These are phyloP conservation scores for Drosophila sechellia DNA, from an alignment of 1,140 invertebrate species.

Conservation along the genomic window DNA sequence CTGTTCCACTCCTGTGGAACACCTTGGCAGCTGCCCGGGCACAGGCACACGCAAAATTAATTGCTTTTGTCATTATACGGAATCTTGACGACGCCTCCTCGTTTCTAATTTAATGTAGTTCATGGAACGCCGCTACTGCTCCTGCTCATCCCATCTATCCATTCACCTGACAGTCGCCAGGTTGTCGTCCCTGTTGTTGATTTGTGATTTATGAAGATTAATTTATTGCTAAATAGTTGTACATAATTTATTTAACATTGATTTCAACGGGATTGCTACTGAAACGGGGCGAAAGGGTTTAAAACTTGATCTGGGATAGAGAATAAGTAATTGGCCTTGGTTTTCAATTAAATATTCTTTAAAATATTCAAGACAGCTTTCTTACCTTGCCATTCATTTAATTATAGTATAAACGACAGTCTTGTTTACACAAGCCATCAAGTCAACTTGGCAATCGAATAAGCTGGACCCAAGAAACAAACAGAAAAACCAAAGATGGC, in stretches of 20 bases:
- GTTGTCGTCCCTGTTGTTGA: constrained; percentile 69
- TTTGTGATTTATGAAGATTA: constrained; percentile 84
- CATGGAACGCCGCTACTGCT: constrained; percentile 39
- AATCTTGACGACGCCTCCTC: constrained; percentile 81
- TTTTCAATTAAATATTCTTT: background rate
- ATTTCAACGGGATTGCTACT: constrained; percentile 65
- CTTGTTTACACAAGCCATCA: constrained; percentile 29
- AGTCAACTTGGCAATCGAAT: constrained; percentile 23
- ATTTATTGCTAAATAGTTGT: constrained; percentile 83
- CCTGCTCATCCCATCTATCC: background rate
- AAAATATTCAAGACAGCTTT: background rate
- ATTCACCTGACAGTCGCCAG: constrained; percentile 12
- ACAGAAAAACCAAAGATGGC: constrained; percentile 21
- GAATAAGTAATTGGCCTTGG: constrained; percentile 19
- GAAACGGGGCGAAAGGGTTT: background rate
- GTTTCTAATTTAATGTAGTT: constrained; percentile 82
- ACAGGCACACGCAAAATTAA: constrained; percentile 82
- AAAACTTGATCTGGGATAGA: background rate
- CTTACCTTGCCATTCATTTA: background rate
- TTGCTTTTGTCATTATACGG: constrained; percentile 84
- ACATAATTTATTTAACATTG: constrained; percentile 81
- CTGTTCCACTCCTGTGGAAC: constrained; percentile 19
- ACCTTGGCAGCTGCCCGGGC: constrained; percentile 71
- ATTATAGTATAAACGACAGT: background rate
- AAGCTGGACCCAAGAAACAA: constrained; percentile 10